These are phyloP conservation scores for Mungos mungo DNA, from an alignment of 2,113 vertebrate species.

Conservation along the genomic window DNA sequence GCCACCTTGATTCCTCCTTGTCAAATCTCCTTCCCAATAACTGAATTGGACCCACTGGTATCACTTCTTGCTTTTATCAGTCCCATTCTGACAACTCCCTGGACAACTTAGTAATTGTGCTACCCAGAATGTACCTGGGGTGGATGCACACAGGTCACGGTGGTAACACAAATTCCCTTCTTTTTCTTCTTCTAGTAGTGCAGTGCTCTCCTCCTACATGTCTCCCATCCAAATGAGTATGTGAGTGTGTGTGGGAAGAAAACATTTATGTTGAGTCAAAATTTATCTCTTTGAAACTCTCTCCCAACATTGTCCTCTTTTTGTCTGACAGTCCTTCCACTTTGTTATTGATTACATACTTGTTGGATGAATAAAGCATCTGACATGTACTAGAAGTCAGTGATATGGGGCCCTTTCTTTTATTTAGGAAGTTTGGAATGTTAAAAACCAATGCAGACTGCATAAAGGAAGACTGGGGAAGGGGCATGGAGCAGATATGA, in stretches of 20 bases:
- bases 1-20: background rate
- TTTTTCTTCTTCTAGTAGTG: background rate
- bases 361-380: constrained; percentile 2
- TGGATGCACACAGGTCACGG: background rate
- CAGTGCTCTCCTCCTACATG: background rate
- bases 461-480: background rate
- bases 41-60: background rate
- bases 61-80: background rate
- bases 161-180: background rate
- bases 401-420: background rate
- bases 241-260: background rate
- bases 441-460: background rate
- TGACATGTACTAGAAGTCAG: background rate
- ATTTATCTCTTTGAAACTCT: background rate
- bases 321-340: background rate
- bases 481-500: background rate
- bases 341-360: background rate
- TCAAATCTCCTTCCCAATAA: background rate
- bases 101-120: no score
- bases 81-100: background rate
- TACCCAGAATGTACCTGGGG: background rate
- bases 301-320: background rate
- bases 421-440: background rate
- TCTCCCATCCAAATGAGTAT: background rate
- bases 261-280: background rate